phyloP scores from a whole-genome alignment of 2,888 invertebrate species.

The Cenopis cana region DNA sequence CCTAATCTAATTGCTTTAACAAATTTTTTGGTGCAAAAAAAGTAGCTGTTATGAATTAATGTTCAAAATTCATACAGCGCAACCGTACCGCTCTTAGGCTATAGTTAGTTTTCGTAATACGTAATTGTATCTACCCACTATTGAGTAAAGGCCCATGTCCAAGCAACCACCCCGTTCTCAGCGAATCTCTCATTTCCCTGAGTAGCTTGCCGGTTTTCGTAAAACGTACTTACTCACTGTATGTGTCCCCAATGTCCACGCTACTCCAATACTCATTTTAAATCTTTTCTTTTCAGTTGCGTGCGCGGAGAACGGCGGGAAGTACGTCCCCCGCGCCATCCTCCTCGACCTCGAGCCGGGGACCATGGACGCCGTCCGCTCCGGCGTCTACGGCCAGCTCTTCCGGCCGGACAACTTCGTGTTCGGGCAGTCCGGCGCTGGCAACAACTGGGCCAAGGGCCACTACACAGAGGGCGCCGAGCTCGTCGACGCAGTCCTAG shows the following conservation, averaged over 20 bases:
- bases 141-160: too few species aligned
- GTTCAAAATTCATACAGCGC: too few species aligned
- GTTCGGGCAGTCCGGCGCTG: conserved; percentile 94
- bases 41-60: too few species aligned
- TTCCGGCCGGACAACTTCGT: conserved; percentile 98
- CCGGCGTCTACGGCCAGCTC: conserved; percentile 93
- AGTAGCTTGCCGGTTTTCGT: not conserved
- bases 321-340: conserved; percentile 97
- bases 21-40: too few species aligned
- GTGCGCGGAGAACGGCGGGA: conserved; percentile 96
- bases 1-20: too few species aligned
- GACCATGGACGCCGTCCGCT: conserved; percentile 96
- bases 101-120: too few species aligned
- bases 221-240: too few species aligned
- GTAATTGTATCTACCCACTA: too few species aligned
- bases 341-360: conserved; percentile 98
- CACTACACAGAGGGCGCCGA: conserved; percentile 97
- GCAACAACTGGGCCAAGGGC: conserved; percentile 95
- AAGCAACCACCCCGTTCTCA: too few species aligned
- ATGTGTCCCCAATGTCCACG: too few species aligned
- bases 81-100: too few species aligned
- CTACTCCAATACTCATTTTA: not conserved
- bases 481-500: conserved; percentile 92
- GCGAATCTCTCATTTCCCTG: too few species aligned
- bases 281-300: conserved; percentile 84